These are phyloP conservation scores for Telenomus remus DNA, from an alignment of 1,140 invertebrate species.

Conservation along the genomic window DNA sequence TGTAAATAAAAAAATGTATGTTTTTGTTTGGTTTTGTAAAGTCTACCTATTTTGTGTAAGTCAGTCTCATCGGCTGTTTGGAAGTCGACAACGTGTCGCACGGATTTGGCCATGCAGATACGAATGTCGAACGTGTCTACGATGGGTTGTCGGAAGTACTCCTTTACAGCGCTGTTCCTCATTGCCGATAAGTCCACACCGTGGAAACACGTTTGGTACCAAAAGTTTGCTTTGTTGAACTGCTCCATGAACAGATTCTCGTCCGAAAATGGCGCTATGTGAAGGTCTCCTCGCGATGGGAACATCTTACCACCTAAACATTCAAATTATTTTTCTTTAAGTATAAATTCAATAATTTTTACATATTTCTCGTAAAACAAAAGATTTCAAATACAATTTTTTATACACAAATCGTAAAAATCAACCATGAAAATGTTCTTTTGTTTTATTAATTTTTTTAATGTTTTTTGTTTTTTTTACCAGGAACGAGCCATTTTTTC, in stretches of 20 bases:
- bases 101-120: slow-evolving; percentile 96
- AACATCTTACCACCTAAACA: slow-evolving; percentile 92
- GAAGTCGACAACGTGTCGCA: slow-evolving; percentile 97
- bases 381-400: too few relatives aligned
- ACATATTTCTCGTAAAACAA: too few relatives aligned
- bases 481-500: slow-evolving; percentile 96
- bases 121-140: slow-evolving; percentile 99
- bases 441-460: neutral
- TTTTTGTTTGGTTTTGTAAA: neutral
- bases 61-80: slow-evolving; percentile 94
- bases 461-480: slow-evolving; percentile 71
- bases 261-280: slow-evolving; percentile 99
- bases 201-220: slow-evolving; percentile 99
- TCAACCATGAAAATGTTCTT: too few relatives aligned
- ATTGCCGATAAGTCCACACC: slow-evolving; percentile 95
- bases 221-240: slow-evolving; percentile 98
- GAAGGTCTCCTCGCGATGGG: slow-evolving; percentile 95
- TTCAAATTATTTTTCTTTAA: too few relatives aligned
- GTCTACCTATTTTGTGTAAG: slow-evolving; percentile 90
- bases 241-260: slow-evolving; percentile 99
- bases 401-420: too few relatives aligned
- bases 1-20: slow-evolving; percentile 3
- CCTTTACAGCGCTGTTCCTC: slow-evolving; percentile 93
- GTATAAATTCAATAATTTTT: too few relatives aligned
- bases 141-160: slow-evolving; percentile 99